A percentile compares a stretch with the other conserved stretches of the same genome.
phyloP scores from a whole-genome alignment of 2,113 vertebrate species.

The Dermatemys mawii region DNA sequence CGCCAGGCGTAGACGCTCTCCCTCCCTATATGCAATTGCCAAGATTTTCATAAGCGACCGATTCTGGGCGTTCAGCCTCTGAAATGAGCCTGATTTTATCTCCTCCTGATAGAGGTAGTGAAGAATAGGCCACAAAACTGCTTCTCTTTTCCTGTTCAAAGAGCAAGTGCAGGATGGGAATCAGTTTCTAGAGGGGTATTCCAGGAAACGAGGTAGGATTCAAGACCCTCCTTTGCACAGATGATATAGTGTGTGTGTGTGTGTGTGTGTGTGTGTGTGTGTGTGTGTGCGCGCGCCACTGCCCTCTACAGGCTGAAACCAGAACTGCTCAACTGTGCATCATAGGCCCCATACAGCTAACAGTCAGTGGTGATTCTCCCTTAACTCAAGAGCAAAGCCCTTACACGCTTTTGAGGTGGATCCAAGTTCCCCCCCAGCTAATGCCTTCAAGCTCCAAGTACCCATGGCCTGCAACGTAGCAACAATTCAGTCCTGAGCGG shows the following conservation, averaged over 20 bases:
- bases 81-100: not conserved
- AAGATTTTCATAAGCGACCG: not conserved
- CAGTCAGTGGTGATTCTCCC: no score
- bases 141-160: not conserved
- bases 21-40: not conserved
- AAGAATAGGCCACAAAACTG: not conserved
- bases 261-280: no score
- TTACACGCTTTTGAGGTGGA: no score
- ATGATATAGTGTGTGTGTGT: not conserved
- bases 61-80: not conserved
- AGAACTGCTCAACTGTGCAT: no score
- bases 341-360: no score
- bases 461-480: no score
- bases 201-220: not conserved
- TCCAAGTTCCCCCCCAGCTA: no score
- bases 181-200: not conserved
- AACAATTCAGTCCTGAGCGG: no score
- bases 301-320: no score
- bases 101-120: not conserved
- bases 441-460: no score
- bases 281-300: no score
- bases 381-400: no score
- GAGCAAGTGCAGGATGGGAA: not conserved
- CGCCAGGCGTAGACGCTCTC: not conserved
- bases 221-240: not conserved